A percentile compares a stretch with the other conserved stretches of the same genome.
Evolutionary conservation across 2,113 vertebrate species (phyloP).

Genomic region (Peromyscus californicus): DNA sequence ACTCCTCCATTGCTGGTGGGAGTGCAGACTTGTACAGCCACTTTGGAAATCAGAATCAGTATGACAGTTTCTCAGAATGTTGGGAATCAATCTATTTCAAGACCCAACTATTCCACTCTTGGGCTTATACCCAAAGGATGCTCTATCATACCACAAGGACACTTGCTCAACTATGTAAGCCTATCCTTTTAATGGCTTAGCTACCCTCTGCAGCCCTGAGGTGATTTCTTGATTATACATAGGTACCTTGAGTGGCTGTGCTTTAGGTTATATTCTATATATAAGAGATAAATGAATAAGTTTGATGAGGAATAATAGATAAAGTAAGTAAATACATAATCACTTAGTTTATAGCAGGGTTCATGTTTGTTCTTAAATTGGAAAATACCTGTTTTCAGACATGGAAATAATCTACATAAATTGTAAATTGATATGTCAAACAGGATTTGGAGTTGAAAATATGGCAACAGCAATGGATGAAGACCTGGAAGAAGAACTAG

Average conservation of each 20-base stretch:
- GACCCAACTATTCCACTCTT: not conserved
- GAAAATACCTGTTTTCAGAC: not conserved
- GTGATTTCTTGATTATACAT: not conserved
- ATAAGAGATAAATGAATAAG: not conserved
- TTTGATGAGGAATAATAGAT: not conserved
- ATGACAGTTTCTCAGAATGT: not conserved
- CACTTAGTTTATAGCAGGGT: slow-evolving; percentile 5
- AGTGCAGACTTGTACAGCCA: not conserved
- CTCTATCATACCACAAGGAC: not conserved
- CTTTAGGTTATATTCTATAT: not conserved
- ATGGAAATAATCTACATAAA: slow-evolving; percentile 24
- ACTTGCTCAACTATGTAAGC: not conserved
- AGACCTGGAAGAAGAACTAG: slow-evolving; percentile 97
- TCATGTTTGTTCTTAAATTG: not conserved
- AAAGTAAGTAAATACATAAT: not conserved
- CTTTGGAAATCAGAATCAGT: not conserved
- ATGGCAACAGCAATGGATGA: slow-evolving; percentile 99
- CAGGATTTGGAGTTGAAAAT: slow-evolving; percentile 97
- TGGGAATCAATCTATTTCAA: not conserved
- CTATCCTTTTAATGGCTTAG: not conserved
- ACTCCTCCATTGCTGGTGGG: not conserved
- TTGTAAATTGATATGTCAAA: slow-evolving; percentile 44
- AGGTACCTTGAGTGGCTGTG: not conserved
- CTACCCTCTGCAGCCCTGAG: not conserved
- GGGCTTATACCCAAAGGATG: not conserved